These are phyloP conservation scores for Reticulitermes lucifugus DNA, from an alignment of 2,888 invertebrate species.

Conservation along the genomic window DNA sequence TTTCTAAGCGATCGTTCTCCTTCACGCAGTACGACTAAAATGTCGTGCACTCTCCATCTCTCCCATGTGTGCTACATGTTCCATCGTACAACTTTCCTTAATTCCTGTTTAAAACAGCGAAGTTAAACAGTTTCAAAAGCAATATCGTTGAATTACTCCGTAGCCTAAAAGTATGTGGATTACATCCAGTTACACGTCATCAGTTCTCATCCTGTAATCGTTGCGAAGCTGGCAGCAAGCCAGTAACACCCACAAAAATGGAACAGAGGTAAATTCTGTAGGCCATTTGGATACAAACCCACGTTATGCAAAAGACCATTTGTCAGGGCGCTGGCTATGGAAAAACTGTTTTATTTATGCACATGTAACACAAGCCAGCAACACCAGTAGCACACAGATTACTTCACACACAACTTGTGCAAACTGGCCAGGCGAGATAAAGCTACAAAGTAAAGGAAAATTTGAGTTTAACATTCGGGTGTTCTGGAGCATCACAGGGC, in stretches of 20 bases:
- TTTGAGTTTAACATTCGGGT: no score
- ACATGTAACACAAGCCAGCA: not conserved
- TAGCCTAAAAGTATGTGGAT: not conserved
- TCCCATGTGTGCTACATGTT: no score
- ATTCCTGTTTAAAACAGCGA: no score
- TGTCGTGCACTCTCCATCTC: not conserved
- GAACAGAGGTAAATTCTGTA: not conserved
- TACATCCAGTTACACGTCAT: not conserved
- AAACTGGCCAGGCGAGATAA: no score
- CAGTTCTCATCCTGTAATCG: not conserved
- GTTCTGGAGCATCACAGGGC: no score
- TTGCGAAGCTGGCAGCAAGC: not conserved
- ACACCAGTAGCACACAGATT: no score
- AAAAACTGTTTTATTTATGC: not conserved
- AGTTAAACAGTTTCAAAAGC: no score
- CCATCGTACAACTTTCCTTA: no score
- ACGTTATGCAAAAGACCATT: not conserved
- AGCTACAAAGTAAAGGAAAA: no score
- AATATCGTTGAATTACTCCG: no score
- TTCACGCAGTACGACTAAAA: not conserved
- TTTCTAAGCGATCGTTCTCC: not conserved
- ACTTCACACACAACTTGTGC: no score
- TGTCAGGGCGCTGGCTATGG: not conserved
- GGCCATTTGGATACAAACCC: constrained; percentile 21
- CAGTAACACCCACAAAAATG: not conserved